Base-by-base conservation (phyloP, 2,113 vertebrate species). In the Neodontobutis hainanensis region DNA sequence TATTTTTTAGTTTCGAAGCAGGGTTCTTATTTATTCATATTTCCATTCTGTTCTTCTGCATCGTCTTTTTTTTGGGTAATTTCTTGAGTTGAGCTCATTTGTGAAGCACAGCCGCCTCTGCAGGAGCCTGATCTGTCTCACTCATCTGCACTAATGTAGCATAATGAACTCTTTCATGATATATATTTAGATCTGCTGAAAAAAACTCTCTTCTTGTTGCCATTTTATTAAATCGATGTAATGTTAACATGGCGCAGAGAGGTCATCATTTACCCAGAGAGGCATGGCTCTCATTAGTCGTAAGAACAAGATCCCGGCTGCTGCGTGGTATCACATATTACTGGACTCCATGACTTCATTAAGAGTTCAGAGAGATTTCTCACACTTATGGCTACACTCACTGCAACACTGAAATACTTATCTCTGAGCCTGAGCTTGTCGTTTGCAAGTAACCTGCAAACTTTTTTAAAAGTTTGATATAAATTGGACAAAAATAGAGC, bases 161-260 rank as follows among this genome's bases (percentile, higher is more conserved):
- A 36, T 77, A 76, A 84, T 81, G 64, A 80, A 77, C 72, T 75
- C 67, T 35, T 75, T 56, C 53, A 45, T 53, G 46, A 83, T 72
- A 57, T 27, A 27, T 27, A 27, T 27, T 27, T 66, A 7, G 35
- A 62, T 1, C 47, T 7, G 50, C 69, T 61, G 56, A 46, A 77
- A 65, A 65, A 67, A 70, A 14, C 19, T 38, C 52, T 61, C 58
- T 58, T 44, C 48, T 65, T 67, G 50, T 19, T 10, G 35, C 61
- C 53, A 42, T 77, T 81, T 69, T 80, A 76, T 76, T 65, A 73
- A 81, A 71, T 52, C 44, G 61, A 84, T 78, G 73, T 80, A 48
- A 64, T 11, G 48, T 83, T 60, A 78, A 75, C 59, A 61, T 64
- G 44, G 58, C 12, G 34, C 40, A 56, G 62, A 27, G 51, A 64